A percentile compares a stretch with the other conserved stretches of the same genome.
Evolutionary conservation across 2,113 vertebrate genomes (phyloP).

Genomic region (Nothocercus julius): DNA sequence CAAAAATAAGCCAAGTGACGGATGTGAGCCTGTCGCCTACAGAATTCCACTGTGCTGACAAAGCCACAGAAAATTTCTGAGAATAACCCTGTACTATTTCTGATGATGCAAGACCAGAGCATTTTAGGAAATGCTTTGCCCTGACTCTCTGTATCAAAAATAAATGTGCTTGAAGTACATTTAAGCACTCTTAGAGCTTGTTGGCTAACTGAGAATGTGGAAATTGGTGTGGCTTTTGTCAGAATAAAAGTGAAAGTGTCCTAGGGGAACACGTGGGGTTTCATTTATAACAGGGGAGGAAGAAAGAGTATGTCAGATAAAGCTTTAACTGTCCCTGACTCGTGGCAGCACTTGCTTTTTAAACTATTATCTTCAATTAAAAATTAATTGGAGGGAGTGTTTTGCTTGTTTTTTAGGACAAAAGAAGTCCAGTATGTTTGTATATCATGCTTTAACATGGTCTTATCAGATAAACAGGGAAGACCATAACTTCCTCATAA

Average conservation of each 20-base stretch:
- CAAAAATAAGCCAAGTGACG: background rate
- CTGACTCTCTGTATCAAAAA: background rate
- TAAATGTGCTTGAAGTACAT: background rate
- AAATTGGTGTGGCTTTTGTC: background rate
- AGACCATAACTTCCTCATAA: background rate
- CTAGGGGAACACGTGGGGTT: background rate
- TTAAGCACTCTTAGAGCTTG: rapidly evolving
- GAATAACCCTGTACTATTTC: background rate
- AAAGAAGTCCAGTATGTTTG: background rate
- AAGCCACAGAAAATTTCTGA: background rate
- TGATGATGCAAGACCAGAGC: background rate
- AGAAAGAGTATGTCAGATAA: background rate
- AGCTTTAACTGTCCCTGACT: background rate
- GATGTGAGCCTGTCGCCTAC: background rate
- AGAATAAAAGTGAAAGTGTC: background rate
- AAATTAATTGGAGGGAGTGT: background rate
- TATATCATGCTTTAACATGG: background rate
- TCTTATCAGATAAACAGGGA: background rate
- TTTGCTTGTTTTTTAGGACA: background rate
- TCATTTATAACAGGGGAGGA: background rate
- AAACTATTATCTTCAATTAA: background rate
- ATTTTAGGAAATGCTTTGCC: background rate
- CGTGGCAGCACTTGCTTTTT: background rate
- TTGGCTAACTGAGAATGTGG: background rate
- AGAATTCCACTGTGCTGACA: background rate